Percentiles rank a stretch among this genome's conserved stretches.
These are phyloP conservation scores for Ciconia maguari DNA, from an alignment of 2,113 vertebrate genomes.

Conservation along the genomic window DNA sequence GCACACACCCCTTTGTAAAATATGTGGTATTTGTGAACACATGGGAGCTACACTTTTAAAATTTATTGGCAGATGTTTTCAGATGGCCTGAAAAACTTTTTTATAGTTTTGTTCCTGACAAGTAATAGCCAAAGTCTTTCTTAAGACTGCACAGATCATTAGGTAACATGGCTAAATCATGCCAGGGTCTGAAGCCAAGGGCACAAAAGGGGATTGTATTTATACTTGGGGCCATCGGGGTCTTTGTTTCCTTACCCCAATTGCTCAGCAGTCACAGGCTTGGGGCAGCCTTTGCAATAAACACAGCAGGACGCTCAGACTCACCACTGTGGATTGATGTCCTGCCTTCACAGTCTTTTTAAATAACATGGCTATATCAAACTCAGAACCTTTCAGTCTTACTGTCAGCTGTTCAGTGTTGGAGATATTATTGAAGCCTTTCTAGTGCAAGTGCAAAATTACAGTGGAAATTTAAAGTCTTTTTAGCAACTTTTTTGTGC, in stretches of 20 bases:
- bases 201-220: background rate
- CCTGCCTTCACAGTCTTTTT: background rate
- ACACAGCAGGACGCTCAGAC: background rate
- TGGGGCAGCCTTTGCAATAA: background rate
- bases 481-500: background rate
- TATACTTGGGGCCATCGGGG: fast-evolving
- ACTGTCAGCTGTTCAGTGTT: background rate
- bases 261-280: background rate
- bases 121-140: background rate
- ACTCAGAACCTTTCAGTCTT: background rate
- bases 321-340: background rate
- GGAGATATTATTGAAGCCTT: background rate
- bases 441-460: background rate
- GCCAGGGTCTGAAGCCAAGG: background rate
- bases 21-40: background rate
- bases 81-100: background rate
- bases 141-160: background rate
- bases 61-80: background rate
- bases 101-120: background rate
- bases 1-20: background rate
- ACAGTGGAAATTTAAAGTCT: background rate
- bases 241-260: background rate
- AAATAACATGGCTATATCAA: background rate
- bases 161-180: background rate
- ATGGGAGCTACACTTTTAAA: background rate